Evolutionary conservation across 1,140 invertebrate genomes (phyloP).

Genomic region (Drosophila athabasca): DNA sequence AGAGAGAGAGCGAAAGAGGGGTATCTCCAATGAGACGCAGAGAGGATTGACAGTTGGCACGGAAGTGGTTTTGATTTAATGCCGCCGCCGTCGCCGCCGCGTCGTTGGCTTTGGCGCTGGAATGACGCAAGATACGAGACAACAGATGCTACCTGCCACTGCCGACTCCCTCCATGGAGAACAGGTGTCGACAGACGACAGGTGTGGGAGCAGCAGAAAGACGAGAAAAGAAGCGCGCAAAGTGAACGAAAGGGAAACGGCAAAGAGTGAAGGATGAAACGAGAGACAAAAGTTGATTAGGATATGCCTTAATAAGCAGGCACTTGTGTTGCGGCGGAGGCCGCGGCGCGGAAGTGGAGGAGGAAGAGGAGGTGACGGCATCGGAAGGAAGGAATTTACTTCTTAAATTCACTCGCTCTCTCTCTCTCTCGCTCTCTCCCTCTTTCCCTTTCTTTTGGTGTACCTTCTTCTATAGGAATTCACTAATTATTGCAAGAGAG

Average conservation of each 20-base stretch:
- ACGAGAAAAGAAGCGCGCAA: slow-evolving; percentile 21
- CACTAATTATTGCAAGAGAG: too few species aligned
- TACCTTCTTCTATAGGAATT: too few species aligned
- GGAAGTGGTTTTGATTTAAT: slow-evolving; percentile 81
- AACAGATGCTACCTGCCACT: slow-evolving; percentile 53
- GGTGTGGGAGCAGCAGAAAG: slow-evolving; percentile 31
- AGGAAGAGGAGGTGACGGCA: neutral
- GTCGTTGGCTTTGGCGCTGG: slow-evolving; percentile 17
- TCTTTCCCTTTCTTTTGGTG: too few species aligned
- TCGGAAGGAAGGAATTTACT: too few species aligned
- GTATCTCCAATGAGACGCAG: too few species aligned
- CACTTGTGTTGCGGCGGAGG: neutral
- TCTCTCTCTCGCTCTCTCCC: too few species aligned
- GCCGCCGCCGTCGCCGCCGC: slow-evolving; percentile 34
- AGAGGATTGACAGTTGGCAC: slow-evolving; percentile 54
- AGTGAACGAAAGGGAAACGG: slow-evolving; percentile 16
- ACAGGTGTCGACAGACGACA: slow-evolving; percentile 68
- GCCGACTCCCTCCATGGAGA: slow-evolving; percentile 6
- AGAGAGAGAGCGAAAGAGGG: slow-evolving; percentile 4
- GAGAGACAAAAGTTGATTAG: slow-evolving; percentile 38
- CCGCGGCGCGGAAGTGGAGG: neutral
- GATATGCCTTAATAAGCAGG: slow-evolving; percentile 20
- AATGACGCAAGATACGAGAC: slow-evolving; percentile 61
- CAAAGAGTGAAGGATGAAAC: slow-evolving; percentile 29
- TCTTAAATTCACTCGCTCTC: too few species aligned